phyloP scores from a whole-genome alignment of 2,888 invertebrate species.

The Orgyia antiqua region DNA sequence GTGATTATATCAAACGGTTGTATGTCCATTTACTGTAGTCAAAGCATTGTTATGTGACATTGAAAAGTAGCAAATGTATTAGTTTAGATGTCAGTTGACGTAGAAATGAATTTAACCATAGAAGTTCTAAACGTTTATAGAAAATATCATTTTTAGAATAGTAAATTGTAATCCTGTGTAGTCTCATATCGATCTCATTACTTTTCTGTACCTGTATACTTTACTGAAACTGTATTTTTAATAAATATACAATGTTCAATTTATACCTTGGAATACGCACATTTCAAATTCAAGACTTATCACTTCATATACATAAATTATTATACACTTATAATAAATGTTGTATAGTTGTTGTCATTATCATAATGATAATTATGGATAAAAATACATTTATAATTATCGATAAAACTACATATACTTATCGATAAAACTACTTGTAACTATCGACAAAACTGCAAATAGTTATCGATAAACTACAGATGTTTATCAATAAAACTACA shows the following conservation, averaged over 20 bases:
- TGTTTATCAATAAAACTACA: too few species aligned
- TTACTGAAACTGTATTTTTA: conserved; percentile 21
- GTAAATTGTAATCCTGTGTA: conserved; percentile 22
- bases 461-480: too few species aligned
- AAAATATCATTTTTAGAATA: conserved; percentile 20
- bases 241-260: conserved; percentile 33
- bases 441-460: too few species aligned
- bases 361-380: too few species aligned
- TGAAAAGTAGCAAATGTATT: conserved; percentile 29
- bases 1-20: conserved; percentile 59
- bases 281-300: conserved; percentile 70
- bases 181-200: conserved; percentile 32
- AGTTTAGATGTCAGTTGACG: conserved; percentile 43
- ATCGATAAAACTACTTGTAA: too few species aligned
- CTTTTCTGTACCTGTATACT: conserved; percentile 23
- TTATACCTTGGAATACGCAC: conserved; percentile 48
- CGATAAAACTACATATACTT: too few species aligned
- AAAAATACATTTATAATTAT: too few species aligned
- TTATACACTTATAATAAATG: conserved; percentile 44
- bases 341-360: conserved; percentile 62
- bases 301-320: conserved; percentile 51
- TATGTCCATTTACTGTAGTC: conserved; percentile 75
- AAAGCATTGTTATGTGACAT: conserved; percentile 44
- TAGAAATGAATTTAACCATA: conserved; percentile 58
- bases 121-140: conserved; percentile 36